These are phyloP conservation scores for Pollachius pollachius DNA, from an alignment of 2,113 vertebrate genomes.

Conservation along the genomic window DNA sequence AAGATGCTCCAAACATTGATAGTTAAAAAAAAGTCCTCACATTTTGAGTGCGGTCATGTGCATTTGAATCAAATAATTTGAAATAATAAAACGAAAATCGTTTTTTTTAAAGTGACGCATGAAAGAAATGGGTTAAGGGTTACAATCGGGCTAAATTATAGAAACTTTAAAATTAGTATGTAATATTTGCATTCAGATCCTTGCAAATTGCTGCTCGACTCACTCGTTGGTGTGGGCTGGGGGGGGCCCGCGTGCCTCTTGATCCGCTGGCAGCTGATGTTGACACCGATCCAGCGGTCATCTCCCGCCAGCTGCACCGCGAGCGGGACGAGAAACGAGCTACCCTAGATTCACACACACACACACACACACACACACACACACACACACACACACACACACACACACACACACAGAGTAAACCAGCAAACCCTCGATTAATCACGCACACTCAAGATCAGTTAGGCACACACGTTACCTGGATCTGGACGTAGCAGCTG, in stretches of 20 bases:
- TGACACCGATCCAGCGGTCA: conserved; percentile 52
- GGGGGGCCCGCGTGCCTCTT: conserved; percentile 11
- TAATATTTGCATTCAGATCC: too few species aligned
- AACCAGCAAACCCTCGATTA: neutral
- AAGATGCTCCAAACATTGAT: neutral
- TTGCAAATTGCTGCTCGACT: conserved; percentile 21
- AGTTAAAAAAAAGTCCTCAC: neutral
- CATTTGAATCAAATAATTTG: too few species aligned
- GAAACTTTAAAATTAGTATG: too few species aligned
- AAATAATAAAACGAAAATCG: too few species aligned
- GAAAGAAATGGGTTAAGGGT: too few species aligned
- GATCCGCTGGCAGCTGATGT: conserved; percentile 63
- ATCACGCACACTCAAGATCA: neutral
- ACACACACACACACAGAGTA: neutral
- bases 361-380: neutral
- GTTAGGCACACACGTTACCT: conserved; percentile 32
- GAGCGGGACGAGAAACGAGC: conserved; percentile 49
- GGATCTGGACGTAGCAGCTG: conserved; percentile 55
- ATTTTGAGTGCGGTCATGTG: neutral
- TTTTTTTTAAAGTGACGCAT: too few species aligned
- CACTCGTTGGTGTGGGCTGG: conserved; percentile 21
- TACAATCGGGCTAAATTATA: too few species aligned
- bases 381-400: neutral
- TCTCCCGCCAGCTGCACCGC: conserved; percentile 53
- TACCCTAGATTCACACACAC: conserved; percentile 34